Conservation (phyloP, 2,888 invertebrate genomes). For the Lepidochitona cinerea region DNA sequence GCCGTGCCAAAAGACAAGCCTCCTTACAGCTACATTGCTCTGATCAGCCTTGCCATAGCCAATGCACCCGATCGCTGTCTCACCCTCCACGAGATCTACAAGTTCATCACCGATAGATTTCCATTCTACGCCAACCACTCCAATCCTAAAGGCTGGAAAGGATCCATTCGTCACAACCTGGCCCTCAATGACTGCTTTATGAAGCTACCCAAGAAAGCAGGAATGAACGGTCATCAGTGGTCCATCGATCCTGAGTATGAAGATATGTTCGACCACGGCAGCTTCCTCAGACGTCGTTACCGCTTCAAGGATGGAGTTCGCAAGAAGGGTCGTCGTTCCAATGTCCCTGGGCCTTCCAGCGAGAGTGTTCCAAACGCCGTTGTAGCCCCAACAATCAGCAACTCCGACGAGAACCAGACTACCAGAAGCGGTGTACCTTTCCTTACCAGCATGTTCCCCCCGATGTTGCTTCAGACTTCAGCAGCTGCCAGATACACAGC, state of each 20-base stretch:
- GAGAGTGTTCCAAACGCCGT: not conserved
- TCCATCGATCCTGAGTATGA: constrained; percentile 57
- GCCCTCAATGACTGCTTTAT: constrained; percentile 64
- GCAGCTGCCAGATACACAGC: not conserved
- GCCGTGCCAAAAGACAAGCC: constrained; percentile 59
- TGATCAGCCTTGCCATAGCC: constrained; percentile 61
- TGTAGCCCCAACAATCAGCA: not conserved
- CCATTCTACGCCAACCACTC: constrained; percentile 51
- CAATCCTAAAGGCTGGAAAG: constrained; percentile 58
- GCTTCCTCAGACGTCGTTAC: constrained; percentile 56
- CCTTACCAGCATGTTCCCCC: not conserved
- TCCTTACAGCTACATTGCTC: constrained; percentile 63
- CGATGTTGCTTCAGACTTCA: not conserved
- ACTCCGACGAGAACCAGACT: not conserved
- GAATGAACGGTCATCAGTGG: constrained; percentile 62
- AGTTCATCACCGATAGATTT: constrained; percentile 53
- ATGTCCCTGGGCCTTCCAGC: not conserved
- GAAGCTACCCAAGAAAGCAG: constrained; percentile 52
- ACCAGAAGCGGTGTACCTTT: not conserved
- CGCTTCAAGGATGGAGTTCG: constrained; percentile 51
- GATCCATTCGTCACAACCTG: constrained; percentile 62
- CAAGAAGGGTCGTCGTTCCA: constrained; percentile 20
- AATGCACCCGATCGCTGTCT: constrained; percentile 44
- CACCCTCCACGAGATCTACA: constrained; percentile 57
- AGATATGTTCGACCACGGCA: constrained; percentile 63